Conservation (phyloP, 2,888 invertebrate species). For the Cremastinae sp. region DNA sequence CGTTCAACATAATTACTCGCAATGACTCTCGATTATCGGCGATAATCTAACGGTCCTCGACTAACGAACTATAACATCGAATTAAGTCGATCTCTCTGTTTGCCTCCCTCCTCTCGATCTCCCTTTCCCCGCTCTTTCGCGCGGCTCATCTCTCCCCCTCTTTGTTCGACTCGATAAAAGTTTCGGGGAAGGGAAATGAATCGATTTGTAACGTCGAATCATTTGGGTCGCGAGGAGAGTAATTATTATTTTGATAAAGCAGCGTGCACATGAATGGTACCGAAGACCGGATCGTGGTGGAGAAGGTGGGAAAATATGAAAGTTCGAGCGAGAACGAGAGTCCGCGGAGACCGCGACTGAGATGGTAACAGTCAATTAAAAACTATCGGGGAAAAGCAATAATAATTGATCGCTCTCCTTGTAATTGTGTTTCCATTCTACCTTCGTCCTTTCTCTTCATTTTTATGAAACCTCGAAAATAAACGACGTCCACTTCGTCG, state of each 20-base stretch:
- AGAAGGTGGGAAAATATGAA: slow-evolving; percentile 32
- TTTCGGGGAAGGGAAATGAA: slow-evolving; percentile 49
- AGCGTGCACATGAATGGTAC: slow-evolving; percentile 34
- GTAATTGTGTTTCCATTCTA: slow-evolving; percentile 51
- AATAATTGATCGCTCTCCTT: slow-evolving; percentile 58
- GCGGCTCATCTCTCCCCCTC: slow-evolving; percentile 3
- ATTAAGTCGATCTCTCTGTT: slow-evolving; percentile 53
- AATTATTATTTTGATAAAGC: slow-evolving; percentile 57
- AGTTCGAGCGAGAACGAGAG: slow-evolving; percentile 36
- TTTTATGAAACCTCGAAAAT: neutral
- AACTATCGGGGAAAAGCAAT: slow-evolving; percentile 55
- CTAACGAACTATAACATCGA: slow-evolving; percentile 63
- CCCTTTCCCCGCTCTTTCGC: neutral
- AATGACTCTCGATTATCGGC: slow-evolving; percentile 70
- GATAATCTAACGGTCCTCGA: slow-evolving; percentile 58
- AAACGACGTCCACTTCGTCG: neutral
- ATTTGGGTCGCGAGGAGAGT: slow-evolving; percentile 54
- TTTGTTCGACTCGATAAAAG: slow-evolving; percentile 7
- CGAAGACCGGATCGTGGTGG: slow-evolving; percentile 2
- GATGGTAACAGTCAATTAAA: slow-evolving; percentile 51
- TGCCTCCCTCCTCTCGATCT: neutral
- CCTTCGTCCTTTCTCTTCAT: slow-evolving; percentile 4
- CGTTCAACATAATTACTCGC: slow-evolving; percentile 71
- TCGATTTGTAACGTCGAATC: slow-evolving; percentile 58
- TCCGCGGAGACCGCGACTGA: slow-evolving; percentile 14